Percentiles rank a stretch among this genome's conserved stretches.
These are phyloP conservation scores for Aphrophora alni DNA, from an alignment of 2,888 invertebrate genomes.

Conservation along the genomic window DNA sequence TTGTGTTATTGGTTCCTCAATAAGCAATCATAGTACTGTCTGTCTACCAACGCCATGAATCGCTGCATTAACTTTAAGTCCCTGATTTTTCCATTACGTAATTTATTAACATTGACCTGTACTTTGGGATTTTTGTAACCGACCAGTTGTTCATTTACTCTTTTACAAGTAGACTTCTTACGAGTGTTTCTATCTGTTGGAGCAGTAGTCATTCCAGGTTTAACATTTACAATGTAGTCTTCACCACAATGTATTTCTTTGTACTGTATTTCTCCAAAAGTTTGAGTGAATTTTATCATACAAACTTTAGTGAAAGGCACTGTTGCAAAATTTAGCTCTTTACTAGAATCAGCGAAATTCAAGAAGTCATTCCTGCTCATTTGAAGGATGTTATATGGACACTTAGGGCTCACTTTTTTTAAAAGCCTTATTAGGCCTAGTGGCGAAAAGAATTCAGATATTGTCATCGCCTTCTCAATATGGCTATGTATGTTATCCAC, in stretches of 20 bases:
- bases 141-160: no score
- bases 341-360: background rate
- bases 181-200: no score
- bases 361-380: background rate
- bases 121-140: no score
- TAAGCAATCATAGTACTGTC: no score
- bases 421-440: background rate
- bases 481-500: slow-evolving; percentile 23
- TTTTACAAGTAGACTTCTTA: no score
- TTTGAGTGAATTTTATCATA: background rate
- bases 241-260: background rate
- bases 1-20: no score
- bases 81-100: no score
- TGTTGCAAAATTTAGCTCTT: background rate
- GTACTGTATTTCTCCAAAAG: background rate
- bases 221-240: no score
- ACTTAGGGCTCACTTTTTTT: background rate
- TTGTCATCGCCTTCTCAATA: background rate
- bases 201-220: no score
- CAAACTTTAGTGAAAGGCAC: background rate
- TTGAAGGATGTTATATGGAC: background rate
- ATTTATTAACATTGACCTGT: no score
- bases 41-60: no score
- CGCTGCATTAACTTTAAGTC: no score
- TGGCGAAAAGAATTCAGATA: background rate